A percentile compares a stretch with the other conserved stretches of the same genome.
Evolutionary conservation across 2,888 invertebrate genomes (phyloP).

Genomic region (Nemoura dubitans): DNA sequence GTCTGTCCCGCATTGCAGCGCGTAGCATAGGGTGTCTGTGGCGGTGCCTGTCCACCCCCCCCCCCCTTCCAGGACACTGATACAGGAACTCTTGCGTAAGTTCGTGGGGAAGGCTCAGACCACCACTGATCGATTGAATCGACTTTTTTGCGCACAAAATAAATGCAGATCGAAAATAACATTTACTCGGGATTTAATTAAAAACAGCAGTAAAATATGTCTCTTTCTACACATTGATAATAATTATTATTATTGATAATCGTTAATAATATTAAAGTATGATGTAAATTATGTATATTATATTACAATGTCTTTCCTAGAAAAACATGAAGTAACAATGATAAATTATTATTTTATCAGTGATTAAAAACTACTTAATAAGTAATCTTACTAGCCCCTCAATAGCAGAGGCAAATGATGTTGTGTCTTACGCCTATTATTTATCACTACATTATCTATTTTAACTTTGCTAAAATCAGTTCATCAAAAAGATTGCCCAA

Average conservation of each 20-base stretch:
- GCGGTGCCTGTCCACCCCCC: too few relatives aligned
- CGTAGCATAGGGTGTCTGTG: too few relatives aligned
- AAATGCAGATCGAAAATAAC: not conserved
- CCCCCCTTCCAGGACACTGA: too few relatives aligned
- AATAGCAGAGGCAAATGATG: not conserved
- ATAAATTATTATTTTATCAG: not conserved
- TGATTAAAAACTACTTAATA: not conserved
- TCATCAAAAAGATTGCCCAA: not conserved
- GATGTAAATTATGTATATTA: not conserved
- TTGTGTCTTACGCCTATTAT: not conserved
- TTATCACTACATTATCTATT: not conserved
- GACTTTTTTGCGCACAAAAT: too few relatives aligned
- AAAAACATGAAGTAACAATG: not conserved
- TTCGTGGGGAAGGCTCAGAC: too few relatives aligned
- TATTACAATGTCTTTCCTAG: not conserved
- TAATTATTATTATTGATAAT: not conserved
- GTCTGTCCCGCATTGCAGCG: too few relatives aligned
- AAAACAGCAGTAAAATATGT: conserved; percentile 12
- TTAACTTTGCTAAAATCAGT: not conserved
- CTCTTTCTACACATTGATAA: not conserved
- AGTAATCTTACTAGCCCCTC: not conserved
- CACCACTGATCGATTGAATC: too few relatives aligned
- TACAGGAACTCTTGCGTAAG: too few relatives aligned
- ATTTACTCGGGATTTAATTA: not conserved
- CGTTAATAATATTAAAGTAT: not conserved